Conservation (phyloP, 2,797 vertebrate genomes). For the Phalanger gymnotis region DNA sequence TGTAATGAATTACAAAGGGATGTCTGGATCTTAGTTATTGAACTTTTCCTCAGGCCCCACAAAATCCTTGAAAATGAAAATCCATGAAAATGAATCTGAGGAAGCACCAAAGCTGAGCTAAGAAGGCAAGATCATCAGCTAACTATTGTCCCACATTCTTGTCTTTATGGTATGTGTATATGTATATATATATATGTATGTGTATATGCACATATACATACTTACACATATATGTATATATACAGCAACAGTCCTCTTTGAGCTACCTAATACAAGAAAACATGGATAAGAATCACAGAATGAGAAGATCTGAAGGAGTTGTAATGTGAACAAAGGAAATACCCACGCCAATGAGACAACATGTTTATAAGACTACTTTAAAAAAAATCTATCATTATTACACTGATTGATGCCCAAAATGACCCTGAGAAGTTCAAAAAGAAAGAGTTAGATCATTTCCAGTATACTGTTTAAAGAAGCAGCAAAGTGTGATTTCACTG, state of each 20-base stretch:
- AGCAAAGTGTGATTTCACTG: not conserved
- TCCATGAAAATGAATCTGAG: not conserved
- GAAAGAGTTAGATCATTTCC: not conserved
- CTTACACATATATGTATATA: not conserved
- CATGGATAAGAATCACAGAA: not conserved
- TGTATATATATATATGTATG: not conserved
- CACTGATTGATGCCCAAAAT: not conserved
- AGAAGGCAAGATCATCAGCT: not conserved
- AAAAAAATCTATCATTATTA: not conserved
- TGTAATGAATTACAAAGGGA: not conserved
- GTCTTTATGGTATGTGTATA: not conserved
- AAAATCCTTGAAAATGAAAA: too few species aligned
- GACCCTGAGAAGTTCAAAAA: not conserved
- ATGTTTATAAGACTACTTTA: not conserved
- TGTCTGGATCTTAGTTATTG: not conserved
- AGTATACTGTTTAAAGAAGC: not conserved
- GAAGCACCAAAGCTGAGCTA: not conserved
- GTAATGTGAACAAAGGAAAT: not conserved
- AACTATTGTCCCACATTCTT: not conserved
- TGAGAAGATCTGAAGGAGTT: not conserved
- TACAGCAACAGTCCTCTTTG: not conserved
- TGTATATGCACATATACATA: not conserved
- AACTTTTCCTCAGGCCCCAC: not conserved
- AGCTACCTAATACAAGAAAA: not conserved
- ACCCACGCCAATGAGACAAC: not conserved